These are phyloP conservation scores for Leucania comma DNA, from an alignment of 2,888 invertebrate species.

Conservation along the genomic window DNA sequence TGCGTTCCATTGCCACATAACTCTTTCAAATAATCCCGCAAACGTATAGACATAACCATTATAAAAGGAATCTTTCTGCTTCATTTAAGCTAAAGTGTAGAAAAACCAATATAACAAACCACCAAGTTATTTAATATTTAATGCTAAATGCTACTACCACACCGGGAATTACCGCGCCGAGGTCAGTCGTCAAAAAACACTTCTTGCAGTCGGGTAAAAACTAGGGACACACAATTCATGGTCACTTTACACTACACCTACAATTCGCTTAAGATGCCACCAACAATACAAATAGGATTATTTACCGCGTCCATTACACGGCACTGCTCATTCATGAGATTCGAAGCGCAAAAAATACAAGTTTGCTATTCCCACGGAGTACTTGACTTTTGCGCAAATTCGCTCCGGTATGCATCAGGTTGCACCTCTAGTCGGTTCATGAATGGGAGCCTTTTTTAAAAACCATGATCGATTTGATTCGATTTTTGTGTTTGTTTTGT, in stretches of 20 bases:
- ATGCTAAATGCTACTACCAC: no score
- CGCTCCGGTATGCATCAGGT: constrained; percentile 75
- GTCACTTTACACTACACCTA: constrained; percentile 70
- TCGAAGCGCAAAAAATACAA: constrained; percentile 69
- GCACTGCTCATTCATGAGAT: constrained; percentile 84
- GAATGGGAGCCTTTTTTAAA: constrained; percentile 74
- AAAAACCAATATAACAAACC: no score
- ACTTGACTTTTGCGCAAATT: constrained; percentile 78
- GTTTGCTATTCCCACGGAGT: constrained; percentile 80
- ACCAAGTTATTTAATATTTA: no score
- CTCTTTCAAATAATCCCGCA: no score
- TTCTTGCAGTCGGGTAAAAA: no score
- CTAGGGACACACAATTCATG: constrained; percentile 33
- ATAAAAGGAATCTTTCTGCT: no score
- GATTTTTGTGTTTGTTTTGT: constrained; percentile 86
- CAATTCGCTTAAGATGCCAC: constrained; percentile 67
- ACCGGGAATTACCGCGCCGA: no score
- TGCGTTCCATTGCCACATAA: no score
- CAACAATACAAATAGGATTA: constrained; percentile 86
- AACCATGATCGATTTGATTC: constrained; percentile 85
- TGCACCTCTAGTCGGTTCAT: constrained; percentile 67
- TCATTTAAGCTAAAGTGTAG: no score
- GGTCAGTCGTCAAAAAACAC: no score
- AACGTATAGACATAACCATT: no score
- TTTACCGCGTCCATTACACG: constrained; percentile 85